Conservation (phyloP, 1,140 invertebrate genomes). For the Bombus turneri region DNA sequence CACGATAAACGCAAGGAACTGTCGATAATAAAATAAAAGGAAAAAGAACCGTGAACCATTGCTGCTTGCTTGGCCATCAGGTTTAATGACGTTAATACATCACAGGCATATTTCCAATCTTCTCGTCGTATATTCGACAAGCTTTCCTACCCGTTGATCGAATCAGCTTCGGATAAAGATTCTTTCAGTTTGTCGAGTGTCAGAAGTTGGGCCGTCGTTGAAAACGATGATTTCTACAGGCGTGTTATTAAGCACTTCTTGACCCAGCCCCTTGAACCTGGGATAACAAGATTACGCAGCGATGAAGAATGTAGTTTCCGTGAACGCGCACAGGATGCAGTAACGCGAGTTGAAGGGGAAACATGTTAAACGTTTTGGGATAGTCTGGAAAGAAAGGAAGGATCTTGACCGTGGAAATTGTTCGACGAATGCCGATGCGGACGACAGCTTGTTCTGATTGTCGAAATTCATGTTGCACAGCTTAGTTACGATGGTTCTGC, state of each 20-base stretch:
- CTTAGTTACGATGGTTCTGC: too few relatives aligned
- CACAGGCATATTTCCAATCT: constrained; percentile 9
- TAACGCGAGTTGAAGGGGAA: neutral
- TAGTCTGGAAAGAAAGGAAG: neutral
- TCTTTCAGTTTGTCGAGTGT: neutral
- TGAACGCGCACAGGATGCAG: neutral
- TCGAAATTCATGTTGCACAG: neutral
- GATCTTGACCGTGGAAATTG: neutral
- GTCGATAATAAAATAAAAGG: neutral
- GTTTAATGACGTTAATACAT: constrained; percentile 42
- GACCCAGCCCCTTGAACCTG: neutral
- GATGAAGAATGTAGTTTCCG: neutral
- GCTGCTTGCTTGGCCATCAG: constrained; percentile 1
- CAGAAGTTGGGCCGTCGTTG: neutral
- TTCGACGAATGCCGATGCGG: neutral
- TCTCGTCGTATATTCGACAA: neutral
- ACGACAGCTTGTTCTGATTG: neutral
- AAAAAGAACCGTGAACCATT: neutral
- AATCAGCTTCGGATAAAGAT: neutral
- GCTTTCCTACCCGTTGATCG: neutral
- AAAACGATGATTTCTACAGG: neutral
- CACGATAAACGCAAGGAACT: too few relatives aligned
- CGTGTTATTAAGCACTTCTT: neutral
- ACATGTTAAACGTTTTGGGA: too few relatives aligned
- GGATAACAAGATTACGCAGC: neutral